Evolutionary conservation across 2,888 invertebrate genomes (phyloP), one percentile per base, ranked within the genome.

Genomic region (Drosophila eohydei): DNA sequence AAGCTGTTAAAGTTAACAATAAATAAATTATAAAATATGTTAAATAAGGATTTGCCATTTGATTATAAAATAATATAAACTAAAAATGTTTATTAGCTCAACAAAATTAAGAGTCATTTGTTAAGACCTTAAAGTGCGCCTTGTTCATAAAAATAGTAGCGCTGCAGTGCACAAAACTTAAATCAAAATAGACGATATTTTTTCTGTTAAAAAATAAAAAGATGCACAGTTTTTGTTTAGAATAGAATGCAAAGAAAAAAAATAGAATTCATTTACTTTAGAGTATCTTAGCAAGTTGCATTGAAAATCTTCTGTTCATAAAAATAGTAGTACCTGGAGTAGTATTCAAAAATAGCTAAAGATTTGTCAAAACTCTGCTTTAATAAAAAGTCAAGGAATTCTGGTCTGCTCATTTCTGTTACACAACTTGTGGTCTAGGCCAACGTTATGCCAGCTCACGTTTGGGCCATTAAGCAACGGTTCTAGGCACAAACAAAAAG

Each of bases 391-490:
- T 28, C 4, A 3, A 14, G 52, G 26, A 8, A 54, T 26, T 54
- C 14, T 26, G 1, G 36, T 34, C 36, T 14, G 2, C 12, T 4
- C 21, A 7, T 38, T 26, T 14, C 14, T 40, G 58, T 52, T 48
- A 1, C 30, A 58, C 68, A 55, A 55, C 21, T 36, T 67, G 28
- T 38, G 44, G 50, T 55, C 58, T 14, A 48, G 48, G n/a, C 26
- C 44, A 34, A 51, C 26, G 30, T 59, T 48, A 63, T 48, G 73
- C 71, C 68, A 71, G 70, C 70, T 83, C 84, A 87, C 88, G 88
- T 88, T 83, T 82, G 41, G 70, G 74, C 73, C 77, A 80, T 82
- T 80, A 75, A 72, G 71, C 64, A 63, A 78, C 70, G 65, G 68
- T 81, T 67, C 71, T 60, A 57, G 32, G 4, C 46, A 28, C 46